Percentiles rank a stretch among this genome's conserved stretches.
Conservation (phyloP, 2,888 invertebrate species). For the Mimachlamys varia region DNA sequence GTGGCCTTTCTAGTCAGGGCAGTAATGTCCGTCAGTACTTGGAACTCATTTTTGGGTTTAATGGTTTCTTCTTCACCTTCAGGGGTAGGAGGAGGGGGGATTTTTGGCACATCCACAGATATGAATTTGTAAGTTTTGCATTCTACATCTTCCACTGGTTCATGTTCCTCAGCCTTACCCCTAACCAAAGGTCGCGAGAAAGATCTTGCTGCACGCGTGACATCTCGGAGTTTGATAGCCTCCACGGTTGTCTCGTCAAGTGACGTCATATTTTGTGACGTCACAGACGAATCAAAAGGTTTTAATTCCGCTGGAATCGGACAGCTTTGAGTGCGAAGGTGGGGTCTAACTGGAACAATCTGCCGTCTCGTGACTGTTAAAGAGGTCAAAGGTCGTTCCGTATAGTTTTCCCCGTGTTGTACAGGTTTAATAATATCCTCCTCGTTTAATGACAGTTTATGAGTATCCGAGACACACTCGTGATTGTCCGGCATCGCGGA, state of each 20-base stretch:
- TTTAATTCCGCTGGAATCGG: background rate
- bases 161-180: background rate
- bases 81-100: background rate
- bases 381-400: background rate
- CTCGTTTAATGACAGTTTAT: background rate
- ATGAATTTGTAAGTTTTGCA: constrained; percentile 7
- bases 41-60: constrained; percentile 18
- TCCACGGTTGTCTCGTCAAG: background rate
- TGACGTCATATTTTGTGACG: background rate
- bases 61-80: background rate
- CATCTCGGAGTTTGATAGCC: background rate
- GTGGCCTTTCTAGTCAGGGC: constrained; percentile 48
- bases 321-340: constrained; percentile 1
- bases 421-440: background rate
- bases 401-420: background rate
- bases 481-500: background rate
- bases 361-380: background rate
- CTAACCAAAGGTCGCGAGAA: background rate
- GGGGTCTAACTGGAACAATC: background rate
- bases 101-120: background rate
- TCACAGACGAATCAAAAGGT: background rate
- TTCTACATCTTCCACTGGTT: background rate
- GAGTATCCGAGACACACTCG: background rate
- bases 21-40: constrained; percentile 44
- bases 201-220: background rate